A percentile compares a stretch with the other conserved stretches of the same genome.
Conservation (phyloP, 2,113 vertebrate species). For the Azemiops feae region DNA sequence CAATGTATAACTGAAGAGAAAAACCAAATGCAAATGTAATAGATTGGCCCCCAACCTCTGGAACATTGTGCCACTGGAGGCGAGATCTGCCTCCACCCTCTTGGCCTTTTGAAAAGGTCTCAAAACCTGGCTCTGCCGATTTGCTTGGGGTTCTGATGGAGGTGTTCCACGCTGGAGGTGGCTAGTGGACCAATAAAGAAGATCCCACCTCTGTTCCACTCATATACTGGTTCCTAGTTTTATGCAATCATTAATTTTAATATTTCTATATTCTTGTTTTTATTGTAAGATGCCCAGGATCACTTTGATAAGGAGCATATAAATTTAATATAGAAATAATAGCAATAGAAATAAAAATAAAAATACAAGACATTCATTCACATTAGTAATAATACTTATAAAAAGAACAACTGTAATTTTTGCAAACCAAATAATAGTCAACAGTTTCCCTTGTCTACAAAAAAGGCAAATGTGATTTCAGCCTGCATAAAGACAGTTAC, state of each 20-base stretch:
- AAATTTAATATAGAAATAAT: too few relatives aligned
- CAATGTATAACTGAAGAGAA: neutral
- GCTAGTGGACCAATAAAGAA: neutral
- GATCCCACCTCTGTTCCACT: neutral
- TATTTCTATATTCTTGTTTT: neutral
- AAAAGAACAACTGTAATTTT: neutral
- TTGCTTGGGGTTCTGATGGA: neutral
- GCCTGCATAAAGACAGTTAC: neutral
- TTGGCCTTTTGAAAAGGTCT: neutral
- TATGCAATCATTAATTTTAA: neutral
- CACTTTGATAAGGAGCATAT: neutral
- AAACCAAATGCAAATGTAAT: neutral
- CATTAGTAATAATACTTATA: neutral
- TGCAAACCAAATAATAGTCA: neutral
- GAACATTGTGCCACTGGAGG: neutral
- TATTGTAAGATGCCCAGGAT: neutral
- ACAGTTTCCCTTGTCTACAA: neutral
- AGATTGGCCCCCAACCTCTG: neutral
- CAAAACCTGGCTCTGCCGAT: neutral
- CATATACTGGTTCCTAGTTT: neutral
- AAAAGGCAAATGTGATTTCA: neutral
- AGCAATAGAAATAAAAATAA: too few relatives aligned
- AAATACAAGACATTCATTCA: neutral
- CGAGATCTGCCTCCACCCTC: neutral
- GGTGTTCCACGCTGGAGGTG: neutral